These are phyloP conservation scores for Delia radicum DNA, from an alignment of 1,140 invertebrate species.

Conservation along the genomic window DNA sequence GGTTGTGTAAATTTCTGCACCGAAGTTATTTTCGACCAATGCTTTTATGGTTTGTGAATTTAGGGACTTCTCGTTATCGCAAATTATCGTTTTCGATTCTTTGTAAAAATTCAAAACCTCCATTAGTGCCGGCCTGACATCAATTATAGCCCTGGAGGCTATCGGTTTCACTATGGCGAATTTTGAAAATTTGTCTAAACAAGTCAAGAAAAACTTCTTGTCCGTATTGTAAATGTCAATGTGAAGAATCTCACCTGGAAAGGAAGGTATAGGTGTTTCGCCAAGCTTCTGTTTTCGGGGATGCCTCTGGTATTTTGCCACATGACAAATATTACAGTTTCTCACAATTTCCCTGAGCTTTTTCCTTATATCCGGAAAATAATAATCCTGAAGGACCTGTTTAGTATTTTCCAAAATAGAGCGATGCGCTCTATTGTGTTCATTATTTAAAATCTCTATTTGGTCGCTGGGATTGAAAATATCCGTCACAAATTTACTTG, in stretches of 20 bases:
- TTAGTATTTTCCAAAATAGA: slow-evolving; percentile 29
- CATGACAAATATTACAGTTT: slow-evolving; percentile 28
- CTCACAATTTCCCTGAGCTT: slow-evolving; percentile 15
- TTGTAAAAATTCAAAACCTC: slow-evolving; percentile 30
- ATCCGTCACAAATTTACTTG: slow-evolving; percentile 17
- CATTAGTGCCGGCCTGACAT: slow-evolving; percentile 20
- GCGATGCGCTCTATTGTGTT: slow-evolving; percentile 28
- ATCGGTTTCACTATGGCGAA: slow-evolving; percentile 5
- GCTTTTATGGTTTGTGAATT: not conserved
- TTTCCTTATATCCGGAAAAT: slow-evolving; percentile 27
- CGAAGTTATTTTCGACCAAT: not conserved
- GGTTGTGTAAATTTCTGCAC: too few species aligned
- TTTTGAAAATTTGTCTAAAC: slow-evolving; percentile 29
- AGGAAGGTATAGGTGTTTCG: slow-evolving; percentile 5
- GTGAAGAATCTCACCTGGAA: slow-evolving; percentile 16
- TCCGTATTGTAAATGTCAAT: slow-evolving; percentile 25
- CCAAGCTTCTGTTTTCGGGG: not conserved
- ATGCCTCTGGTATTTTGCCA: slow-evolving; percentile 15
- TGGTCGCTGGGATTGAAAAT: slow-evolving; percentile 10
- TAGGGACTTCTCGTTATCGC: not conserved
- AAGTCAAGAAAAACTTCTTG: slow-evolving; percentile 11
- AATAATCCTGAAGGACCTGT: slow-evolving; percentile 26
- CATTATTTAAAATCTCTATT: not conserved
- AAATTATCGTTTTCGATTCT: not conserved
- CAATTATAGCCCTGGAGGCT: slow-evolving; percentile 13